Evolutionary conservation across 2,797 vertebrate genomes (phyloP).

Genomic region (Vireo griseus): DNA sequence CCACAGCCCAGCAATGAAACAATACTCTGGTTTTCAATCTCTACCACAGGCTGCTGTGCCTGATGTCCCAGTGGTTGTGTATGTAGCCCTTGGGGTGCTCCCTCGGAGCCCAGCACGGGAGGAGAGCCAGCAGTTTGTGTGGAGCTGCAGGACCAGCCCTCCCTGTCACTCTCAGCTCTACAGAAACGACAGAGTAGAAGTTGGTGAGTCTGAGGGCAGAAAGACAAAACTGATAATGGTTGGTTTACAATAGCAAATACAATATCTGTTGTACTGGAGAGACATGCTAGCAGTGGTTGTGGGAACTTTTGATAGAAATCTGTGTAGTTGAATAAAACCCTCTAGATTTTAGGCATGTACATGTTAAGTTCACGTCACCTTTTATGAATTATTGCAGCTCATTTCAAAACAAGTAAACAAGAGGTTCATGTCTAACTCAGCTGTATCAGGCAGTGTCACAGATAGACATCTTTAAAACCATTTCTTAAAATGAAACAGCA

Average conservation of each 20-base stretch:
- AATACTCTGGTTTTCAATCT: not conserved
- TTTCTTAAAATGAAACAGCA: not conserved
- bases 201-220: not conserved
- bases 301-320: not conserved
- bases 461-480: not conserved
- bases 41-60: not conserved
- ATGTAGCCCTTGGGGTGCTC: not conserved
- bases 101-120: rapidly evolving
- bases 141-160: not conserved
- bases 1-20: not conserved
- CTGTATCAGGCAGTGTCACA: not conserved
- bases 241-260: not conserved
- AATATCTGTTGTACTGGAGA: not conserved
- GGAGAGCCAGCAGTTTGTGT: not conserved
- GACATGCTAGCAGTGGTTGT: rapidly evolving
- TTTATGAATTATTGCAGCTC: not conserved
- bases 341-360: not conserved
- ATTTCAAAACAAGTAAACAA: not conserved
- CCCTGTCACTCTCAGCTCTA: not conserved
- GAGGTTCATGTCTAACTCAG: not conserved
- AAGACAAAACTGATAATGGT: not conserved
- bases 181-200: not conserved
- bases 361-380: not conserved
- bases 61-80: not conserved
- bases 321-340: not conserved